phyloP scores from a whole-genome alignment of 1,140 invertebrate species.

The Ooceraea biroi region DNA sequence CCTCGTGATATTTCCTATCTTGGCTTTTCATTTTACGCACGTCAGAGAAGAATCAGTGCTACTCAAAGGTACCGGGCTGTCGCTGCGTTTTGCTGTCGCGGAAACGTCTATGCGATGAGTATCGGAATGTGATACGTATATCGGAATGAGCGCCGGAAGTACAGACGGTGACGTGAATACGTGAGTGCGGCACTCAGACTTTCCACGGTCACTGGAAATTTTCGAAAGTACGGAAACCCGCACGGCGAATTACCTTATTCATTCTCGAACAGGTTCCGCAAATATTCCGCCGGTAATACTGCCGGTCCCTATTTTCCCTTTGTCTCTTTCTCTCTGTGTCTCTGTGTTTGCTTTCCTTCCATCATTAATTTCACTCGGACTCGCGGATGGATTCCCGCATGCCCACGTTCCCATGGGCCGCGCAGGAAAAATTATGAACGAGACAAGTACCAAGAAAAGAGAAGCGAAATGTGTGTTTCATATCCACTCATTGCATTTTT shows the following conservation, averaged over 20 bases:
- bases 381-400: constrained; percentile 35
- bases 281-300: constrained; percentile 52
- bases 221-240: constrained; percentile 20
- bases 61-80: background rate
- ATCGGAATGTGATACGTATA: background rate
- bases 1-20: background rate
- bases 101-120: background rate
- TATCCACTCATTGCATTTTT: background rate
- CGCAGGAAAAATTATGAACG: constrained; percentile 57
- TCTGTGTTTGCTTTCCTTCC: background rate
- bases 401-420: constrained; percentile 28
- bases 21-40: background rate
- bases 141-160: background rate
- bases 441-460: constrained; percentile 41
- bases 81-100: background rate
- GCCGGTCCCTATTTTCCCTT: constrained; percentile 3
- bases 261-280: constrained; percentile 43
- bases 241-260: constrained; percentile 50
- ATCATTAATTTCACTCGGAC: constrained; percentile 48
- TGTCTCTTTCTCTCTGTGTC: background rate
- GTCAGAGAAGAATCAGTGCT: background rate
- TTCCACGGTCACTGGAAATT: constrained; percentile 41
- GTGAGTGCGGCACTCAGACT: constrained; percentile 1
- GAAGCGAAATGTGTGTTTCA: constrained; percentile 39
- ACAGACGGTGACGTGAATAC: constrained; percentile 13